Percentiles rank a stretch among this genome's conserved stretches.
Evolutionary conservation across 2,113 vertebrate genomes (phyloP).

Genomic region (Hemiscyllium ocellatum): DNA sequence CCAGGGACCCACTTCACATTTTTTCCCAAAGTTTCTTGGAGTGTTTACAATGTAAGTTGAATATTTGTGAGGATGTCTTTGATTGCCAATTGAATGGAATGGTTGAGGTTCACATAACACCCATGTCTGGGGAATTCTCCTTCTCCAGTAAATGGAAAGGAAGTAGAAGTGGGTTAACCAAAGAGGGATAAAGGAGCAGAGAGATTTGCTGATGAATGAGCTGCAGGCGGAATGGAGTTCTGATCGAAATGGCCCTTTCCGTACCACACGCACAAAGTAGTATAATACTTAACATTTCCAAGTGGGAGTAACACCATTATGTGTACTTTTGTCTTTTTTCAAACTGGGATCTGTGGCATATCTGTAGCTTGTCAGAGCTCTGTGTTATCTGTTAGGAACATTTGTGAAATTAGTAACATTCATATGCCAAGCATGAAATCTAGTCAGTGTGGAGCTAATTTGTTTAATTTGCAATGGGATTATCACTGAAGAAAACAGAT

Average conservation of each 20-base stretch:
- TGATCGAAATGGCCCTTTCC: background rate
- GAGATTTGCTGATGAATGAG: background rate
- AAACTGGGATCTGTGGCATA: background rate
- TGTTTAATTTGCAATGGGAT: slow-evolving; percentile 34
- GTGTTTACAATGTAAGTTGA: background rate
- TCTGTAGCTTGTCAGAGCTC: background rate
- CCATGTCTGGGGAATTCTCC: background rate
- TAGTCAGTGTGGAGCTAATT: slow-evolving; percentile 15
- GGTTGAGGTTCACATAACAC: background rate
- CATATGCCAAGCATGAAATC: slow-evolving; percentile 3
- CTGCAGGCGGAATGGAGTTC: background rate
- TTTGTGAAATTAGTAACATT: background rate
- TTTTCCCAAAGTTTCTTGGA: too few relatives aligned
- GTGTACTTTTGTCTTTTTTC: background rate
- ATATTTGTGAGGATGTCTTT: background rate
- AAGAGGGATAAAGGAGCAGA: background rate
- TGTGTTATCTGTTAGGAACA: background rate
- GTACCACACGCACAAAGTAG: background rate
- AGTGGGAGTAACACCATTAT: background rate
- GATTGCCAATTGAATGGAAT: background rate
- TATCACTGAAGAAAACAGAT: slow-evolving; percentile 31
- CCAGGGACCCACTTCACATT: background rate
- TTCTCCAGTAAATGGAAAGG: background rate
- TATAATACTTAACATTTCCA: slow-evolving; percentile 1
- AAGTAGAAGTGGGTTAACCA: background rate